Evolutionary conservation across 2,113 vertebrate species (phyloP), one percentile per base, ranked within the genome.

Genomic region (Aleadryas rufinucha): DNA sequence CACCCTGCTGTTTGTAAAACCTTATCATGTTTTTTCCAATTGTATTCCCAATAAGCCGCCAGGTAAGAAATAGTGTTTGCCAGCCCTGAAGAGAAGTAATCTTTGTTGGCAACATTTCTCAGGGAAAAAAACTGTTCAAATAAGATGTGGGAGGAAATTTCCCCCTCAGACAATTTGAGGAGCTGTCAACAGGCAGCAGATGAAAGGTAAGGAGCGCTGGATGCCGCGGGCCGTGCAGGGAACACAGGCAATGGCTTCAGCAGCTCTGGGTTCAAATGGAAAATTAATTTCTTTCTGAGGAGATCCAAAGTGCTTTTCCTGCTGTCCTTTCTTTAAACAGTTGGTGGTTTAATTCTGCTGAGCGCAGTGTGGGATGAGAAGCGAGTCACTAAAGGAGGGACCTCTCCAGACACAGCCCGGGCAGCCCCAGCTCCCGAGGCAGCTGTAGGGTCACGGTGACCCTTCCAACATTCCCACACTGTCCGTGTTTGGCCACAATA

Each of bases 91-190:
- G 79, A 86, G 69, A 68, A 81, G 54, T 45, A 81, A 89, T 71
- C 76, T 87, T 76, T 71, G 41, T 69, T 74, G 79, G 69, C 76
- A 82, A 45, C 50, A 74, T 71, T 90, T 91, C 91, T 57, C 49
- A 63, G 61, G 65, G 49, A 63, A 39, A 59, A 23, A 8, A 49
- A 75, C 54, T 27, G 69, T 68, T 92, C 61, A 45, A 79, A 85
- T 91, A 63, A 85, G 49, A 54, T 6, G 85, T 85, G 90, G 77
- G 93, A 96, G 92, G 95, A 89, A 69, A 87, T 89, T 72, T 66
- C 70, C 82, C 59, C 61, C 27, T n/a, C 21, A 45, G 90, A 72
- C 77, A 93, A 84, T 27, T 0, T 44, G 87, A 90, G 79, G 68
- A 89, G 75, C 19, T 91, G 75, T 63, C 1, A 6, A 66, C 69